Evolutionary conservation across 2,888 invertebrate genomes (phyloP).

Genomic region (Nesidiocoris tenuis): DNA sequence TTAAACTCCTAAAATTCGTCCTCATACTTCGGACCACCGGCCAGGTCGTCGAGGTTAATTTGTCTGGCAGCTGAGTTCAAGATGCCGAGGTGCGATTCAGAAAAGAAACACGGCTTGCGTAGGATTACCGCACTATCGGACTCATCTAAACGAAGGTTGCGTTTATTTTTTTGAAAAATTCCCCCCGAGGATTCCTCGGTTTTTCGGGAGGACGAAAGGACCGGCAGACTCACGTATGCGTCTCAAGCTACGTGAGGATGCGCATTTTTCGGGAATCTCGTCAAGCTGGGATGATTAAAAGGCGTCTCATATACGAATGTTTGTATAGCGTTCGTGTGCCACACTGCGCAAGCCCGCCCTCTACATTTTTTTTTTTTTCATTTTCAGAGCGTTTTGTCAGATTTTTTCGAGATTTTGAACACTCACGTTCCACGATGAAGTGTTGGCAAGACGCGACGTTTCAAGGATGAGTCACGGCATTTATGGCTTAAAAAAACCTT

Average conservation of each 20-base stretch:
- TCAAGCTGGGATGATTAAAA: neutral
- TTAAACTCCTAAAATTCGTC: too few relatives aligned
- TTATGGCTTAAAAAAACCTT: too few relatives aligned
- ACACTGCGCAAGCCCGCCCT: neutral
- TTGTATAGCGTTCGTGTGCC: neutral
- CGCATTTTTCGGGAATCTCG: neutral
- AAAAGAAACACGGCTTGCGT: slow-evolving; percentile 22
- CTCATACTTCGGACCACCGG: too few relatives aligned
- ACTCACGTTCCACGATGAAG: neutral
- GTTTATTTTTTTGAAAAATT: neutral
- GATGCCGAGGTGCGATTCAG: slow-evolving; percentile 2
- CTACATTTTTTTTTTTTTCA: neutral
- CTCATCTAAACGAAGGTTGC: slow-evolving; percentile 26
- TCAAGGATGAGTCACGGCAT: neutral
- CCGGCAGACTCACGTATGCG: neutral
- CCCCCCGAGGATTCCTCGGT: neutral
- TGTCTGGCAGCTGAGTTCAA: slow-evolving; percentile 9
- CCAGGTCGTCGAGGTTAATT: slow-evolving; percentile 14
- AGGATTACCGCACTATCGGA: slow-evolving; percentile 13
- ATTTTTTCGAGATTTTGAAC: neutral
- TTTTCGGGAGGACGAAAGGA: neutral
- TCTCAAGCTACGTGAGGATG: neutral
- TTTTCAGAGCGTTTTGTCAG: neutral
- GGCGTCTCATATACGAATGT: neutral
- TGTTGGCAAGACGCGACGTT: neutral